These are phyloP conservation scores for Syngnathus rostellatus DNA, from an alignment of 2,797 vertebrate genomes.

Conservation along the genomic window DNA sequence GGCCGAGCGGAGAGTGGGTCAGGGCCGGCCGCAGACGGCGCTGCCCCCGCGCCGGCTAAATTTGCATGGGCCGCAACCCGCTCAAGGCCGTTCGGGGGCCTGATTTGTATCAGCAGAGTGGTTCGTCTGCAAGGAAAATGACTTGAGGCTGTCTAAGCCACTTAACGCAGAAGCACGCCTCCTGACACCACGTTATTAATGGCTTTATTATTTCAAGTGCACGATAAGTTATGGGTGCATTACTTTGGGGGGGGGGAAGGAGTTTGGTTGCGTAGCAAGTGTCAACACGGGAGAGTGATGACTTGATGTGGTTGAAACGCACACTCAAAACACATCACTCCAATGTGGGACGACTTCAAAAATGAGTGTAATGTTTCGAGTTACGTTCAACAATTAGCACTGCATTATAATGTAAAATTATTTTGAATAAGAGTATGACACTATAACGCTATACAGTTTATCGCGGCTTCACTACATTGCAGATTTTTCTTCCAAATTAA, in stretches of 20 bases:
- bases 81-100: constrained; percentile 43
- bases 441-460: background rate
- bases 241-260: background rate
- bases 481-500: no score
- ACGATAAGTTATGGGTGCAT: background rate
- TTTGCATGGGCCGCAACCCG: constrained; percentile 33
- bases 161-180: background rate
- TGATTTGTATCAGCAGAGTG: constrained; percentile 50
- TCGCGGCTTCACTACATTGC: no score
- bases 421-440: background rate
- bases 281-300: background rate
- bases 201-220: background rate
- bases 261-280: background rate
- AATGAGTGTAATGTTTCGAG: background rate
- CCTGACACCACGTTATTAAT: background rate
- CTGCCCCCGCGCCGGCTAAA: constrained; percentile 34
- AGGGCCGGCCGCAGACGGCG: constrained; percentile 58
- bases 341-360: background rate
- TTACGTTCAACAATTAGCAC: background rate
- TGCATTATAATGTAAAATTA: background rate
- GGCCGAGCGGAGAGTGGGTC: constrained; percentile 59
- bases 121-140: constrained; percentile 25
- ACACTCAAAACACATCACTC: background rate
- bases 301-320: background rate
- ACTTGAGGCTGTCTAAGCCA: constrained; percentile 8